A percentile compares a stretch with the other conserved stretches of the same genome.
Conservation (phyloP, 1,140 invertebrate genomes). For the Drosophila tristis region DNA sequence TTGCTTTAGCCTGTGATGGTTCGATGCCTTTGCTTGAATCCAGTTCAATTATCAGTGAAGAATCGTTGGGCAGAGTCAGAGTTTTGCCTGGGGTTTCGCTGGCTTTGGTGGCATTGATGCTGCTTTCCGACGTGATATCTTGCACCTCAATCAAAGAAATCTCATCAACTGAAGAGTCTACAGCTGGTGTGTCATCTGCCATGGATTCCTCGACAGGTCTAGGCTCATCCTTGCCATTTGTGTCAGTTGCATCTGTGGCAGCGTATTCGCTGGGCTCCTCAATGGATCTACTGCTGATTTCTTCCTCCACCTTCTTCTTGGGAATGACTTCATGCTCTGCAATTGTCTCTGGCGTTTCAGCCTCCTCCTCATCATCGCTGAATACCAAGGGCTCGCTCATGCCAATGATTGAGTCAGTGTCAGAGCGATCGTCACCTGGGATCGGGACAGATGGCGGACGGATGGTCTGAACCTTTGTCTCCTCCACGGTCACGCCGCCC, state of each 20-base stretch:
- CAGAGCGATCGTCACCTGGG: slow-evolving; percentile 21
- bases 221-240: not conserved
- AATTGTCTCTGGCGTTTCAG: not conserved
- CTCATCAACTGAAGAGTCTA: slow-evolving; percentile 2
- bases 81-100: not conserved
- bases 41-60: slow-evolving; percentile 7
- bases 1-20: not conserved
- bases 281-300: not conserved
- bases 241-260: not conserved
- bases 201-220: not conserved
- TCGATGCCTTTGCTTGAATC: slow-evolving; percentile 6
- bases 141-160: slow-evolving; percentile 31
- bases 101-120: not conserved
- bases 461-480: slow-evolving; percentile 32
- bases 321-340: not conserved
- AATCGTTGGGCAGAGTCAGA: too few relatives aligned
- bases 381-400: slow-evolving; percentile 55
- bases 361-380: slow-evolving; percentile 55
- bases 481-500: slow-evolving; percentile 51
- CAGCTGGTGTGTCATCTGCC: not conserved
- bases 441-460: not conserved
- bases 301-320: not conserved
- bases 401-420: slow-evolving; percentile 52
- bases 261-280: not conserved
- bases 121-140: slow-evolving; percentile 9